Evolutionary conservation across 1,140 invertebrate genomes (phyloP).

Genomic region (Trichonephila inaurata): DNA sequence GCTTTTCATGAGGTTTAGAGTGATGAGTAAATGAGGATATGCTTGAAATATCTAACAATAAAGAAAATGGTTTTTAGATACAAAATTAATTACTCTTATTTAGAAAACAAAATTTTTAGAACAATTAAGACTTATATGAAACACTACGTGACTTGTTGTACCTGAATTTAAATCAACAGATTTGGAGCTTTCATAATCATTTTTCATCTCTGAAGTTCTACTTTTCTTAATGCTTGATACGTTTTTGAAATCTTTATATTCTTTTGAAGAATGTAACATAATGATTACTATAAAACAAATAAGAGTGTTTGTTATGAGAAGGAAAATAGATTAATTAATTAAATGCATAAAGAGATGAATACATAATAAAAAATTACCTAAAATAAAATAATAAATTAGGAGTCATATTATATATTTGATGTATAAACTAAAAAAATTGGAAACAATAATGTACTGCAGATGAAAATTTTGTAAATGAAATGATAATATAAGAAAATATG

Average conservation of each 20-base stretch:
- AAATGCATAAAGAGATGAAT: too few species aligned
- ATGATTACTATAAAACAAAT: background rate
- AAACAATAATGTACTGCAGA: too few species aligned
- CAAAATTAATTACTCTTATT: too few species aligned
- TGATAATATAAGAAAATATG: too few species aligned
- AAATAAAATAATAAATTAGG: too few species aligned
- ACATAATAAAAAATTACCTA: too few species aligned
- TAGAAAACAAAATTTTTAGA: background rate
- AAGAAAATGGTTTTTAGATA: background rate
- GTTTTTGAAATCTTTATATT: background rate
- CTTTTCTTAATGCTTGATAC: background rate
- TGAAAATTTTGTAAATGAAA: too few species aligned
- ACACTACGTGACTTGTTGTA: background rate
- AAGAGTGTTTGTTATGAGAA: too few species aligned
- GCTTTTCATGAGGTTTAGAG: background rate
- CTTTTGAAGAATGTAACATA: conserved; percentile 13
- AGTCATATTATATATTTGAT: too few species aligned
- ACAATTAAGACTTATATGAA: background rate
- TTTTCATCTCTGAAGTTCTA: background rate
- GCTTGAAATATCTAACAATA: background rate
- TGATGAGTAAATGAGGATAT: conserved; percentile 33
- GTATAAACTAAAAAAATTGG: too few species aligned
- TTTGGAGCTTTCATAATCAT: background rate
- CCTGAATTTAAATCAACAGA: conserved; percentile 4
- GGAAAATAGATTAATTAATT: too few species aligned